Evolutionary conservation across 2,888 invertebrate species (phyloP).

Genomic region (Acanthosepion lycidas): DNA sequence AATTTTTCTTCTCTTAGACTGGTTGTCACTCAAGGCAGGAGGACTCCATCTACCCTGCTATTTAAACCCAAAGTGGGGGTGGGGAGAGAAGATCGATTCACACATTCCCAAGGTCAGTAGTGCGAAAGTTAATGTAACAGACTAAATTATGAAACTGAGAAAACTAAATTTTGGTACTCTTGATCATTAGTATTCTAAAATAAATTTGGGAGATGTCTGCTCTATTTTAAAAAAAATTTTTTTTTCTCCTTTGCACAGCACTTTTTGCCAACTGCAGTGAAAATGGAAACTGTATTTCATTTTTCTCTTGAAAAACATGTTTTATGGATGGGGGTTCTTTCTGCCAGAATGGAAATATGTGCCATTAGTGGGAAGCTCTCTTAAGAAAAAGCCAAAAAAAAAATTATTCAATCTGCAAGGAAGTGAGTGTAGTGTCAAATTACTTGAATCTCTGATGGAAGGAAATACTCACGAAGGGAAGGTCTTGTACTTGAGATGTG

Average conservation of each 20-base stretch:
- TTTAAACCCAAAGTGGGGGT: too few species aligned
- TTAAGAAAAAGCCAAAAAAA: not conserved
- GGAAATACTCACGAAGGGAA: not conserved
- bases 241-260: not conserved
- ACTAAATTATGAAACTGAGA: too few species aligned
- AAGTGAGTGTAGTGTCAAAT: not conserved
- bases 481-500: not conserved
- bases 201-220: too few species aligned
- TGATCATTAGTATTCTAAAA: too few species aligned
- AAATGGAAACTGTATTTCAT: not conserved
- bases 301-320: not conserved
- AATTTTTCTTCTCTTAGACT: too few species aligned
- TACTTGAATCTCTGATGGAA: not conserved
- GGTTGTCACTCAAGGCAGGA: too few species aligned
- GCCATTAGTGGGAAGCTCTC: not conserved
- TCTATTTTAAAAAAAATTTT: too few species aligned
- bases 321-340: not conserved
- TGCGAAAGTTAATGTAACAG: too few species aligned
- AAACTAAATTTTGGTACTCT: too few species aligned
- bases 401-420: not conserved
- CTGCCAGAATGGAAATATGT: not conserved
- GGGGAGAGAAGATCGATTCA: too few species aligned
- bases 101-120: too few species aligned
- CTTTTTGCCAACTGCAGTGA: not conserved
- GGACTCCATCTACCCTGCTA: too few species aligned